Conservation (phyloP, 2,888 invertebrate species). For the Coleophora flavipennella region DNA sequence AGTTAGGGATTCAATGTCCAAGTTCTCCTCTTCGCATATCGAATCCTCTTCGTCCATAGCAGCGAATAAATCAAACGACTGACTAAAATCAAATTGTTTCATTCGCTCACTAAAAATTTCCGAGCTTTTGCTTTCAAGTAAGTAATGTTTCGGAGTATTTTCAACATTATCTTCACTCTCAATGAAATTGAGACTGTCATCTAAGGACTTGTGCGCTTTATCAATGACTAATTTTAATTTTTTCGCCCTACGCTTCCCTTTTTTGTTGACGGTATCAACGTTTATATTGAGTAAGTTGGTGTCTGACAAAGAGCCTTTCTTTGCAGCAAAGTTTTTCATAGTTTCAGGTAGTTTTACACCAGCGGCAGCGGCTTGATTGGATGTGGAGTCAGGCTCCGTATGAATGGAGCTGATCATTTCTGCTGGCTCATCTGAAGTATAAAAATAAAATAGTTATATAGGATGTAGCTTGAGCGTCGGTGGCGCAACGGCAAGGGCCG, state of each 20-base stretch:
- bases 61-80: constrained; percentile 49
- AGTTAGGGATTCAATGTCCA: constrained; percentile 44
- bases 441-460: no score
- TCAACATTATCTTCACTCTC: constrained; percentile 31
- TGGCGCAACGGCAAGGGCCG: no score
- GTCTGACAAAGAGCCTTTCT: constrained; percentile 52
- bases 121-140: constrained; percentile 39
- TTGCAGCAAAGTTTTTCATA: constrained; percentile 32
- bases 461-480: no score
- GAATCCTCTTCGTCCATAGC: constrained; percentile 31
- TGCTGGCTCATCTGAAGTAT: constrained; percentile 14
- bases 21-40: constrained; percentile 35
- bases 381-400: constrained; percentile 50
- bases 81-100: constrained; percentile 45
- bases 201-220: constrained; percentile 44
- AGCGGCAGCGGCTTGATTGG: constrained; percentile 27
- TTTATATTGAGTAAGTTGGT: constrained; percentile 39
- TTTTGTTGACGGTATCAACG: constrained; percentile 17
- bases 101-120: constrained; percentile 43
- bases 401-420: constrained; percentile 29
- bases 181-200: constrained; percentile 23
- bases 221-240: constrained; percentile 50
- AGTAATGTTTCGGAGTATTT: constrained; percentile 56
- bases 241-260: constrained; percentile 32
- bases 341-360: constrained; percentile 38